These are phyloP conservation scores for Aphidius ervi DNA, from an alignment of 1,140 invertebrate species.

Conservation along the genomic window DNA sequence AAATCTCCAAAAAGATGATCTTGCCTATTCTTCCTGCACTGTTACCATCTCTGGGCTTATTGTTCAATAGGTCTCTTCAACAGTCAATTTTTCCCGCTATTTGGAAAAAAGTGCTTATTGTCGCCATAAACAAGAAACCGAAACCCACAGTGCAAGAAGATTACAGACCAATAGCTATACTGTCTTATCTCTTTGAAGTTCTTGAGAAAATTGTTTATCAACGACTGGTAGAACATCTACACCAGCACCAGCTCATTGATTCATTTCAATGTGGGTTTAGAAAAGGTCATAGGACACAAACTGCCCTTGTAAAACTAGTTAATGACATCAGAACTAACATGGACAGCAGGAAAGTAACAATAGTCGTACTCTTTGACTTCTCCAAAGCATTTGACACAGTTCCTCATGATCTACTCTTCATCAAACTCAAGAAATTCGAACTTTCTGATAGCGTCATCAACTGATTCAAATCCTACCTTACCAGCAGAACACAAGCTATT, in stretches of 20 bases:
- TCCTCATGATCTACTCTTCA: constrained; percentile 15
- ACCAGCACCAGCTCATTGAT: neutral
- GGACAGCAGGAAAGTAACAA: constrained; percentile 13
- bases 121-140: neutral
- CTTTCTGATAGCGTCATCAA: neutral
- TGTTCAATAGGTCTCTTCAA: neutral
- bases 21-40: neutral
- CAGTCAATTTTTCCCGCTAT: neutral
- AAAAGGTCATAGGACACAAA: constrained; percentile 15
- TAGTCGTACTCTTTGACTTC: constrained; percentile 26
- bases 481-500: constrained; percentile 1
- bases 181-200: too few species aligned
- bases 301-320: constrained; percentile 17
- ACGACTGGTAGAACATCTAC: too few species aligned
- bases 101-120: neutral
- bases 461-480: constrained; percentile 11
- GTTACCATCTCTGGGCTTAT: neutral
- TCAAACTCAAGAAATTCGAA: constrained; percentile 7
- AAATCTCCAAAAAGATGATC: neutral
- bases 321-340: constrained; percentile 18
- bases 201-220: too few species aligned
- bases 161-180: neutral
- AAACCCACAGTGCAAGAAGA: neutral
- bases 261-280: constrained; percentile 20
- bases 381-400: constrained; percentile 30